Evolutionary conservation across 92 coral and sea anemone genomes (phyloP).

Genomic region (Blastomussa wellsi): DNA sequence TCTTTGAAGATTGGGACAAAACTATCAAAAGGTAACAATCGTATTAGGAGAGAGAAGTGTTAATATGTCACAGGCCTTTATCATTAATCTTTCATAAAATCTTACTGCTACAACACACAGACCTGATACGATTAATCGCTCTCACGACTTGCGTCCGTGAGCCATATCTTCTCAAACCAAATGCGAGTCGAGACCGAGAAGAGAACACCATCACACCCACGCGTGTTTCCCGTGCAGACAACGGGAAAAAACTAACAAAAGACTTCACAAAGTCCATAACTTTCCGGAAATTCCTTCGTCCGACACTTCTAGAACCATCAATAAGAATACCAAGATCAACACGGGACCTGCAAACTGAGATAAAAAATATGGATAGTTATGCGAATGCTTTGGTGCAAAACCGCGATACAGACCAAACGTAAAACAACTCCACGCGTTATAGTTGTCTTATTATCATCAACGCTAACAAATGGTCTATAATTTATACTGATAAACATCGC

Average conservation of each 20-base stretch:
- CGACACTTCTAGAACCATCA: slow-evolving; percentile 72
- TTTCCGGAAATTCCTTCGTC: slow-evolving; percentile 63
- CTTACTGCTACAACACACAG: not conserved
- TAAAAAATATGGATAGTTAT: not conserved
- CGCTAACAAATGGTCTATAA: not conserved
- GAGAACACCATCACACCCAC: slow-evolving; percentile 73
- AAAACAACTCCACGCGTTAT: not conserved
- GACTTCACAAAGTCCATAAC: slow-evolving; percentile 61
- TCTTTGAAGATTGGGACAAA: not conserved
- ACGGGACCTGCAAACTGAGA: slow-evolving; percentile 69
- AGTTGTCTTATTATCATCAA: not conserved
- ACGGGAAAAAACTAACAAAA: slow-evolving; percentile 65
- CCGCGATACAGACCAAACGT: not conserved
- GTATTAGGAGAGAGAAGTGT: not conserved
- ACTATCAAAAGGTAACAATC: too few relatives aligned
- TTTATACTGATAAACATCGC: not conserved
- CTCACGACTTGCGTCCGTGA: slow-evolving; percentile 33
- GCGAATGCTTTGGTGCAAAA: not conserved
- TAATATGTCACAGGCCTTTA: not conserved
- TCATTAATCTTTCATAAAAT: too few relatives aligned
- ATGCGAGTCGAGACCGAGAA: slow-evolving; percentile 34
- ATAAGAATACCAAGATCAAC: slow-evolving; percentile 74
- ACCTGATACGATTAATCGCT: slow-evolving; percentile 53
- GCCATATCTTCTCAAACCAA: slow-evolving; percentile 68
- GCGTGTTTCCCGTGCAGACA: slow-evolving; percentile 69